Conservation (phyloP, 2,113 vertebrate genomes). For the Cnemophilus loriae region DNA sequence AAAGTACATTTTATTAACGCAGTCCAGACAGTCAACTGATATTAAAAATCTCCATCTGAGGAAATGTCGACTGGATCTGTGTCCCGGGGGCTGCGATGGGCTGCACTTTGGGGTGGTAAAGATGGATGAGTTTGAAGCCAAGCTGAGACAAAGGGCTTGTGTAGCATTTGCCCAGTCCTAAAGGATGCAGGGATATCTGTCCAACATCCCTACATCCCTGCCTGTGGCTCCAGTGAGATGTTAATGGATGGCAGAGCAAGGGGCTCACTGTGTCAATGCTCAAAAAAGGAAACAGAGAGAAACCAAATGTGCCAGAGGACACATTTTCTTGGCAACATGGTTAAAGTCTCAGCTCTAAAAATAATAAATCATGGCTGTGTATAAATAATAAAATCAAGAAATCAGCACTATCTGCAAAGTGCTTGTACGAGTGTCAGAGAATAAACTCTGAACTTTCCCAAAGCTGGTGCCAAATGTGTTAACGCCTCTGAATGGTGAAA, state of each 20-base stretch:
- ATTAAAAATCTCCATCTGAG: background rate
- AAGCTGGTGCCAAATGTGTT: background rate
- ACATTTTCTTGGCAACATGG: background rate
- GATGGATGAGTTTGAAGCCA: background rate
- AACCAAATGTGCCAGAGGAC: background rate
- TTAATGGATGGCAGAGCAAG: background rate
- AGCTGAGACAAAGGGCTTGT: background rate
- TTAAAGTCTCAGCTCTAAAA: background rate
- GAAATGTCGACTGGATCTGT: accelerated
- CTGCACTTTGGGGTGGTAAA: background rate
- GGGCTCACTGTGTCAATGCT: background rate
- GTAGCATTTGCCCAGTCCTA: background rate
- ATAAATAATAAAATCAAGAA: background rate
- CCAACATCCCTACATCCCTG: background rate
- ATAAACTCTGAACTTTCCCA: background rate
- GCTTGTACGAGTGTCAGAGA: background rate
- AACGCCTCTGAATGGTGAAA: background rate
- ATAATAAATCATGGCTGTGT: background rate
- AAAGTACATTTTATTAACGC: background rate
- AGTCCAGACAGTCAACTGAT: background rate
- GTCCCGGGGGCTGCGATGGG: background rate
- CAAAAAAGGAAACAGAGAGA: background rate
- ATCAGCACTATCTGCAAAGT: background rate
- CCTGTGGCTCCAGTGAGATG: background rate
- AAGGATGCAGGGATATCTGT: background rate